Evolutionary conservation across 2,888 invertebrate species (phyloP), one percentile per base, ranked within the genome.

Genomic region (Eretmocerus hayati): DNA sequence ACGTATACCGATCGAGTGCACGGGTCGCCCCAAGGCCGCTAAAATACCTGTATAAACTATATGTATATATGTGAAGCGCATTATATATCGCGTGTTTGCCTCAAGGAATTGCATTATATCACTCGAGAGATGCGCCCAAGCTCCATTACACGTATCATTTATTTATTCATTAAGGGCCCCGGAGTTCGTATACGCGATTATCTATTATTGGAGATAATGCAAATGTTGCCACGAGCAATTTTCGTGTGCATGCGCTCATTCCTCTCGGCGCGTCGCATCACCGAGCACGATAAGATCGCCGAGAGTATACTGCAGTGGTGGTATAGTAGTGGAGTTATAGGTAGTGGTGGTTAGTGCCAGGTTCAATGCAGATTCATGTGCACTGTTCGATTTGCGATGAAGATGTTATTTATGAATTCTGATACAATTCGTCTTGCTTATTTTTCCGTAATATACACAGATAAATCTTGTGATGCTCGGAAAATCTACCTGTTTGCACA

Each of bases 101-200:
- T n/a, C 35, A 32, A 43, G 46, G 49, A 52, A 52, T 46, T 46
- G 40, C 42, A 42, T 49, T 48, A 46, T 48, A 48, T 52, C 46
- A 48, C 45, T 50, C 46, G 40, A 43, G 40, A 44, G 42, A 39
- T 32, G 18, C 35, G 26, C 26, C 8, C 31, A 36, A 15, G 23
- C 11, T 42, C 42, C 42, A 50, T 50, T 50, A 50, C 46, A 39
- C 39, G 21, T 46, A 50, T 50, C 46, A 43, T 43, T 46, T 42
- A 46, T 50, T 50, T 40, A 43, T 42, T 50, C 46, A 38, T 50
- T 50, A 50, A 33, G 43, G 33, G 22, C 36, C 19, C 21, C 37
- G 16, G 11, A 8, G 19, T 31, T n/a, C 35, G n/a, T n/a, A n/a
- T n/a, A n/a, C n/a, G 30, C 44, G 23, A 23, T 49, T 50, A 44